Evolutionary conservation across 2,888 invertebrate genomes (phyloP).

Genomic region (Noctua comes): DNA sequence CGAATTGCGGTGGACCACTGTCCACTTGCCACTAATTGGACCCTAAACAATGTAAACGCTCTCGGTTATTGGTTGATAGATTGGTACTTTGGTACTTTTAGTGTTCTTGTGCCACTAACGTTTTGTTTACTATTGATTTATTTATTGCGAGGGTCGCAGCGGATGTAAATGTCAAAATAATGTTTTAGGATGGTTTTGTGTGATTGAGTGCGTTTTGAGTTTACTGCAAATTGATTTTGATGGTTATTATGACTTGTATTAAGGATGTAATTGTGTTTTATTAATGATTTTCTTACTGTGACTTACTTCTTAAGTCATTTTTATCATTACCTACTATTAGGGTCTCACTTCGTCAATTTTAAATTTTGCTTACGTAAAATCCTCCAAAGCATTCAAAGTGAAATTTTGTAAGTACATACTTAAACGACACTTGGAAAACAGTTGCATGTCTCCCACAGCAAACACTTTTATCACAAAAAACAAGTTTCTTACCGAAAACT

Average conservation of each 20-base stretch:
- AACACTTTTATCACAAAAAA: slow-evolving; percentile 23
- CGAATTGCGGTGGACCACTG: slow-evolving; percentile 73
- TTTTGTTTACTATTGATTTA: slow-evolving; percentile 63
- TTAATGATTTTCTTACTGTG: not conserved
- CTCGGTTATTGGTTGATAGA: slow-evolving; percentile 77
- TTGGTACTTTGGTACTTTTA: slow-evolving; percentile 68
- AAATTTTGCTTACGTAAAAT: not conserved
- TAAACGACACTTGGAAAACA: slow-evolving; percentile 20
- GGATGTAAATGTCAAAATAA: slow-evolving; percentile 66
- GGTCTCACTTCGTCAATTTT: not conserved
- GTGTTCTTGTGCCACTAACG: slow-evolving; percentile 46
- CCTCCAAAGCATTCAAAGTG: not conserved
- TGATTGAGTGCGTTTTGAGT: slow-evolving; percentile 48
- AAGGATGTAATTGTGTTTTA: not conserved
- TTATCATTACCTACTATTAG: not conserved
- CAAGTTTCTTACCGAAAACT: slow-evolving; percentile 26
- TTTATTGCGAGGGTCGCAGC: slow-evolving; percentile 53
- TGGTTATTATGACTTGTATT: not conserved
- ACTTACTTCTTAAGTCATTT: not conserved
- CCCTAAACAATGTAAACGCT: slow-evolving; percentile 66
- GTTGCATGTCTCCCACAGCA: slow-evolving; percentile 9
- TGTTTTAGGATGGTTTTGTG: slow-evolving; percentile 50
- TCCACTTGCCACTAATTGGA: slow-evolving; percentile 80
- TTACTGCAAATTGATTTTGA: not conserved
- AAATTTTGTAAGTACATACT: not conserved